Evolutionary conservation across 2,888 invertebrate genomes (phyloP), one percentile per base, ranked within the genome.

Genomic region (Troilus luridus): DNA sequence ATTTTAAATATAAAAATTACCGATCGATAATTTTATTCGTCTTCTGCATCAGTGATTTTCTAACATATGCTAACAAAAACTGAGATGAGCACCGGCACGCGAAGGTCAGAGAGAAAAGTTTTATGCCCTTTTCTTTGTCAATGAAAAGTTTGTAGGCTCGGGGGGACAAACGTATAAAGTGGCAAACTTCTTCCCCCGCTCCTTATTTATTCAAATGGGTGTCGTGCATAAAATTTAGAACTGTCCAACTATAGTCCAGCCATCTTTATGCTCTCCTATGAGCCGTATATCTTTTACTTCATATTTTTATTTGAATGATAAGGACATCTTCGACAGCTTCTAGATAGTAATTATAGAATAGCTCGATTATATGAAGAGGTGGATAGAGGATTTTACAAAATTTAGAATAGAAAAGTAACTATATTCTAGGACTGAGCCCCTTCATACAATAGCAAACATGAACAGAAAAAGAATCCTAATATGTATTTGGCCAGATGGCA

Each of bases 161-260:
- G 72, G 41, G 72, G 8, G 72, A 77, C 72, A 41, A 77, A 41
- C 17, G 72, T 77, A 77, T 77, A 77, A 77, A 27, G 14, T 41
- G 72, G 41, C 1, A 24, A 67, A 67, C 67, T 67, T 67, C 24
- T 2, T 0, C 8, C 19, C 21, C 0, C 2, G 7, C 9, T 77
- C 72, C 41, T 77, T 77, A 77, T 41, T 77, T 77, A 77, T 77
- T 77, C 72, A 77, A 77, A 77, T 77, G 19, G 72, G 27, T 77
- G 72, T 77, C 72, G 41, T 27, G 41, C 41, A 77, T 41, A 77
- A 77, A 77, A 41, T 77, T 77, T 77, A 77, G 72, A 77, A 77
- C 72, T 77, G 72, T 77, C 72, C 17, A 77, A 77, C 72, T 77
- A n/a, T 41, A 41, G 27, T 77, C 72, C 72, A 41, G 8, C 41